Percentiles rank a stretch among this genome's conserved stretches.
These are phyloP conservation scores for Mirounga angustirostris DNA, from an alignment of 2,113 vertebrate species.

Conservation along the genomic window DNA sequence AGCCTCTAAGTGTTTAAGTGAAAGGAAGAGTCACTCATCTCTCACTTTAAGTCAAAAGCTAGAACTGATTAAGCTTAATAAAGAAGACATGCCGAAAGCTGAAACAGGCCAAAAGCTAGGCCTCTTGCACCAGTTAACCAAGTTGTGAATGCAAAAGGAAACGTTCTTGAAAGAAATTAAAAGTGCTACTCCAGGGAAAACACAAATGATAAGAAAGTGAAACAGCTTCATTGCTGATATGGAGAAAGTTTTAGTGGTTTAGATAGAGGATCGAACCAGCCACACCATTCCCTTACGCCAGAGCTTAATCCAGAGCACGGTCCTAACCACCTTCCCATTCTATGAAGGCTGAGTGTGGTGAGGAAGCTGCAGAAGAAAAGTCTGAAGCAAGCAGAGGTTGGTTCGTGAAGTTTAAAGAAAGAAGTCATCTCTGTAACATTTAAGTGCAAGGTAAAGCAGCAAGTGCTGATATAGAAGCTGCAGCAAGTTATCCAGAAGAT, in stretches of 20 bases:
- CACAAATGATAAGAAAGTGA: background rate
- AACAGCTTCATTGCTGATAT: background rate
- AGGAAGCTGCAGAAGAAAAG: background rate
- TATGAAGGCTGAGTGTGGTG: background rate
- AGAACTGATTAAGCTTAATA: background rate
- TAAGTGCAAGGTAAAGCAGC: background rate
- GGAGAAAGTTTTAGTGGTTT: background rate
- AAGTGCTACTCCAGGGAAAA: background rate
- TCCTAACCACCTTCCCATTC: background rate
- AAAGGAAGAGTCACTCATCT: background rate
- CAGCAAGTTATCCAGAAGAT: background rate
- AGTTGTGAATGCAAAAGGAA: background rate
- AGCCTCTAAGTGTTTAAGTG: background rate
- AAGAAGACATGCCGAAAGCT: background rate
- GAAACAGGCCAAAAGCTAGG: background rate
- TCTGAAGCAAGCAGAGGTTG: background rate
- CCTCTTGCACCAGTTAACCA: background rate
- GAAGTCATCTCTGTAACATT: background rate
- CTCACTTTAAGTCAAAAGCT: background rate
- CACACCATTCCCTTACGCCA: background rate
- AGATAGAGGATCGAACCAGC: background rate
- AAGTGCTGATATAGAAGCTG: background rate
- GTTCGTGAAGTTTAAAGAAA: background rate
- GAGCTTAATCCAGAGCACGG: background rate
- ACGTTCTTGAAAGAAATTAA: background rate